These are phyloP conservation scores for Oplegnathus fasciatus DNA, from an alignment of 2,113 vertebrate genomes.

Conservation along the genomic window DNA sequence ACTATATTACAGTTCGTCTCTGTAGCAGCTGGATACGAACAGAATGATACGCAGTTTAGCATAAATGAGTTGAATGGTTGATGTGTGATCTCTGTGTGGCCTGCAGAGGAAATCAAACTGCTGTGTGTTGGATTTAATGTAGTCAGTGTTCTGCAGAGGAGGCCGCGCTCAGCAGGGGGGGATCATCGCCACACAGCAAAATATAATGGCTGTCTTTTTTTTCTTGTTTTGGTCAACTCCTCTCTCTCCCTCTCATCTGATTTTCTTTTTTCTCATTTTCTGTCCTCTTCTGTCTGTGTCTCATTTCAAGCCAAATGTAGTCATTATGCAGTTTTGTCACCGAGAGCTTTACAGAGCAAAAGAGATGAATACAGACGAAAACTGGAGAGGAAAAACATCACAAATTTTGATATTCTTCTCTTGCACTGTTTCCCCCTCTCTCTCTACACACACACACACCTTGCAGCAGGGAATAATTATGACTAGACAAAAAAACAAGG, in stretches of 20 bases:
- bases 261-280: not conserved
- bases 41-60: not conserved
- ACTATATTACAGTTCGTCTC: not conserved
- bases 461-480: not conserved
- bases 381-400: not conserved
- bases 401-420: not conserved
- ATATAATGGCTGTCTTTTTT: not conserved
- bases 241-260: not conserved
- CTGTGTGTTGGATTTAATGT: constrained; percentile 10
- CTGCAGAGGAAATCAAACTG: constrained; percentile 18
- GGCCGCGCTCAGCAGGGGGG: not conserved
- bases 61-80: not conserved
- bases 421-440: too few species aligned
- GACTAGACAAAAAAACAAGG: not conserved
- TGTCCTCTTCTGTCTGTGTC: not conserved
- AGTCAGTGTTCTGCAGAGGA: constrained; percentile 12
- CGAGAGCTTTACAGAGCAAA: not conserved
- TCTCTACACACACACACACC: not conserved
- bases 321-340: constrained; percentile 26
- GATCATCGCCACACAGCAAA: not conserved
- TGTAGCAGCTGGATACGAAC: constrained; percentile 6
- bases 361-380: constrained; percentile 27
- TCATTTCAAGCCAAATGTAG: constrained; percentile 19
- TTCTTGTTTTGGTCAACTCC: not conserved
- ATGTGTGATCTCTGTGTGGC: constrained; percentile 22